Evolutionary conservation across 2,113 vertebrate genomes (phyloP), one percentile per base, ranked within the genome.

Genomic region (Oryzias woworae): DNA sequence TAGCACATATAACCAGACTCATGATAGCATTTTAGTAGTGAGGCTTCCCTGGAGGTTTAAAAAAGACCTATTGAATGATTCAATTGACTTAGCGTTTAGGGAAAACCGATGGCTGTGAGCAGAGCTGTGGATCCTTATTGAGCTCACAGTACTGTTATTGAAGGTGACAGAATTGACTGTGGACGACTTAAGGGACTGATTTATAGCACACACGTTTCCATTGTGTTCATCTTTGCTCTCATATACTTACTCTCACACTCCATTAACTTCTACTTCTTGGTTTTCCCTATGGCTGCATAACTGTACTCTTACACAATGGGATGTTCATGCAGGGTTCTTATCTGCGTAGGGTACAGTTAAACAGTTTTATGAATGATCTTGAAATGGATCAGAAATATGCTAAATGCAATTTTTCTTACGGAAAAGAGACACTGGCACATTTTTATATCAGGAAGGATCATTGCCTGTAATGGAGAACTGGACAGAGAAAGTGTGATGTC

Each of bases 61-160:
- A 53, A 51, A 43, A 66, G 66, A 72, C 28, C 36, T 59, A 60
- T 2, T 42, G 66, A 62, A 61, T 64, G 55, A 55, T 79, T 66
- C 62, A 66, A 53, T 41, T 66, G 71, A 65, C 87, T 75, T 68
- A 71, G 66, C 66, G 31, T 77, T 86, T 80, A 66, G 59, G 73
- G 62, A 64, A 72, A 87, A 85, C 53, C 80, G 66, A 91, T 83
- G 76, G 71, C 58, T 68, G 58, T 8, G 57, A 63, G 26, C 44
- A 63, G 78, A 71, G 50, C 61, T 43, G 8, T 45, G 42, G 53
- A 83, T 67, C 62, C 63, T 76, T 66, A 61, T 51, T 69, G 53
- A 62, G 66, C 66, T 83, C 42, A 51, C 49, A 12, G 52, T 62
- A 53, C 48, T 24, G 17, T 65, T 81, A 79, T 77, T 77, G 66